A percentile compares a stretch with the other conserved stretches of the same genome.
Evolutionary conservation across 2,797 vertebrate species (phyloP).

Genomic region (Yasuhikotakia modesta): DNA sequence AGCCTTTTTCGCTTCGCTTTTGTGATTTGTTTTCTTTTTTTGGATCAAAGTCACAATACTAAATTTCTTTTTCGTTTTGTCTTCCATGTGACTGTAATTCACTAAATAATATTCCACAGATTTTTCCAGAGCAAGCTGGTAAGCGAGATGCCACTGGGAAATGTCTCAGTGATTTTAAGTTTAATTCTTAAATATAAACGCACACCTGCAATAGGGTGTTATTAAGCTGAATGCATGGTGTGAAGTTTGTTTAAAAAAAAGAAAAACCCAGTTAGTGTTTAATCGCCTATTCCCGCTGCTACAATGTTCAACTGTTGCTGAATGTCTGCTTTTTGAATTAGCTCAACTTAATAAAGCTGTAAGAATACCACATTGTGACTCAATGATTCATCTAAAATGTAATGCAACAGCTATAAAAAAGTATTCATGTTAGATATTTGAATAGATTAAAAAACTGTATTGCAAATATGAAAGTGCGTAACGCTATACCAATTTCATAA

Average conservation of each 20-base stretch:
- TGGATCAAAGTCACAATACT: slow-evolving; percentile 45
- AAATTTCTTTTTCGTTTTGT: slow-evolving; percentile 45
- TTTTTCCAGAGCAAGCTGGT: slow-evolving; percentile 50
- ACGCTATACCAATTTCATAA: background rate
- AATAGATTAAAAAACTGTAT: too few relatives aligned
- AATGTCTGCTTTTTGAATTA: slow-evolving; percentile 82
- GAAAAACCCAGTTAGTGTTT: slow-evolving; percentile 69
- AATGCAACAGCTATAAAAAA: too few relatives aligned
- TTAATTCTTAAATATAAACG: slow-evolving; percentile 55
- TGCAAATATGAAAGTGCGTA: background rate
- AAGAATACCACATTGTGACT: slow-evolving; percentile 69
- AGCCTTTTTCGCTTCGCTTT: slow-evolving; percentile 56
- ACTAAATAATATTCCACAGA: slow-evolving; percentile 44
- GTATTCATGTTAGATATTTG: too few relatives aligned
- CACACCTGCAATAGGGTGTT: slow-evolving; percentile 53
- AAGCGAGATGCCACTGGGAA: slow-evolving; percentile 63
- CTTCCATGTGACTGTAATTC: slow-evolving; percentile 43
- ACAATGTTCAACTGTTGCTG: slow-evolving; percentile 80
- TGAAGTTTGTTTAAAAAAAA: slow-evolving; percentile 62
- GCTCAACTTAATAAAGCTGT: slow-evolving; percentile 79
- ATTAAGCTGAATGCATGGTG: slow-evolving; percentile 77
- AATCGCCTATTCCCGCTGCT: slow-evolving; percentile 74
- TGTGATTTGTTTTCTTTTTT: slow-evolving; percentile 52
- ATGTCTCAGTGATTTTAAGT: slow-evolving; percentile 53
- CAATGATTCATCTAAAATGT: slow-evolving; percentile 56